Percentiles rank a stretch among this genome's conserved stretches.
Conservation (phyloP, 2,113 vertebrate species). For the Coptodon rendalli region DNA sequence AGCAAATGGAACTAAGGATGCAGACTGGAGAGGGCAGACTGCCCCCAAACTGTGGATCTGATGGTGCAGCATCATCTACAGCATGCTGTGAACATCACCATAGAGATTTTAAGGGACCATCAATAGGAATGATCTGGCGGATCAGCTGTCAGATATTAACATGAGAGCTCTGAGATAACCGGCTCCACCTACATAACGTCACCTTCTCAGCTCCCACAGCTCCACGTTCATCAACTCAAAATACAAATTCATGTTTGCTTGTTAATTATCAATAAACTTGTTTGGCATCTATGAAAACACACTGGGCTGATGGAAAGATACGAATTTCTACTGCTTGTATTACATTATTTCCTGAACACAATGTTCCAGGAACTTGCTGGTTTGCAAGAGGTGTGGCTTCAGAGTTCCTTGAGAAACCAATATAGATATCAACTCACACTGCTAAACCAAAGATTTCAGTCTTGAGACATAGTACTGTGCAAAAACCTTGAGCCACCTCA, state of each 20-base stretch:
- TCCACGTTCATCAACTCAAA: background rate
- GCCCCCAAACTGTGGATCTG: background rate
- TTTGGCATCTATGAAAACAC: background rate
- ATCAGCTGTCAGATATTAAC: background rate
- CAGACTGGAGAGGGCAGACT: background rate
- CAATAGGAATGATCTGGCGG: accelerated
- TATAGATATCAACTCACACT: background rate
- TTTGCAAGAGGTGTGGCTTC: background rate
- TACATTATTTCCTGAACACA: background rate
- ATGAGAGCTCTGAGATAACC: background rate
- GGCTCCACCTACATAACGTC: background rate
- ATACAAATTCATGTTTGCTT: background rate
- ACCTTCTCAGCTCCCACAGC: background rate
- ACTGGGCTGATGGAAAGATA: background rate
- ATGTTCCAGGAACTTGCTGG: background rate
- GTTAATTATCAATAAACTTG: background rate
- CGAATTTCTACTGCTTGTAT: background rate
- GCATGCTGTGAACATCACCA: accelerated
- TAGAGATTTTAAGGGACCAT: background rate
- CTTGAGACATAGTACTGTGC: background rate
- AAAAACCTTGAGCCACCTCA: background rate
- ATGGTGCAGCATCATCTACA: background rate
- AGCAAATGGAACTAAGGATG: background rate
- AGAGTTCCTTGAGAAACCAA: background rate
- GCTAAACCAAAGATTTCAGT: background rate